Evolutionary conservation across 2,888 invertebrate species (phyloP), one percentile per base, ranked within the genome.

Genomic region (Thymelicus acteon): DNA sequence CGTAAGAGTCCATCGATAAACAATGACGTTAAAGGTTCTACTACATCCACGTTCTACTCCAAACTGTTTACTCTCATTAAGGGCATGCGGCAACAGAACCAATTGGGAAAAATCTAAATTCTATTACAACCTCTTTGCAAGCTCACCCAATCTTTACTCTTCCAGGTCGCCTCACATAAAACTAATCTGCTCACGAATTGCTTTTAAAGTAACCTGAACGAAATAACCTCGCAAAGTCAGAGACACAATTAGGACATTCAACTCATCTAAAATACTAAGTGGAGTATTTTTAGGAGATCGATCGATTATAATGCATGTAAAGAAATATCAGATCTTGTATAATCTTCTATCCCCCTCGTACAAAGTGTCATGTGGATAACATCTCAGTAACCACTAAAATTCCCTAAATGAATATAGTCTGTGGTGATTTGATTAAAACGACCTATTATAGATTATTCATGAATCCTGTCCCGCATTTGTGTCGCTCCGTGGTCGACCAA

Each of bases 171-270:
- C 62, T 57, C 44, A 47, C 54, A 62, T 57, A 19, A 68, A 62
- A 57, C 31, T 47, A 31, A 69, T 62, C 62, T 57, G 48, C 15
- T 57, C 49, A 57, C 54, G 57, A 69, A 62, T 57, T 19, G 62
- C 68, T 62, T 68, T 39, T 13, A 62, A 48, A 62, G 47, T 57
- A 48, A 68, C 48, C 60, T 31, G 7, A 44, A 60, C 39, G 44
- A 62, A 62, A 57, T 57, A 39, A 57, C 40, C 37, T 62, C 52
- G 37, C 48, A 54, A 68, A 54, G 54, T 68, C 47, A 62, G 44
- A 67, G 15, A 61, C 37, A 57, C 31, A 52, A 15, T 60, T 19
- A 52, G 40, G 60, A 37, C 67, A 31, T 67, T 49, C 60, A 37
- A 60, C 60, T 67, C 52, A n/a, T 39, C 10, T 67, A 60, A 60